Evolutionary conservation across 2,113 vertebrate genomes (phyloP), one percentile per base, ranked within the genome.

Genomic region (Tragelaphus imberbis): DNA sequence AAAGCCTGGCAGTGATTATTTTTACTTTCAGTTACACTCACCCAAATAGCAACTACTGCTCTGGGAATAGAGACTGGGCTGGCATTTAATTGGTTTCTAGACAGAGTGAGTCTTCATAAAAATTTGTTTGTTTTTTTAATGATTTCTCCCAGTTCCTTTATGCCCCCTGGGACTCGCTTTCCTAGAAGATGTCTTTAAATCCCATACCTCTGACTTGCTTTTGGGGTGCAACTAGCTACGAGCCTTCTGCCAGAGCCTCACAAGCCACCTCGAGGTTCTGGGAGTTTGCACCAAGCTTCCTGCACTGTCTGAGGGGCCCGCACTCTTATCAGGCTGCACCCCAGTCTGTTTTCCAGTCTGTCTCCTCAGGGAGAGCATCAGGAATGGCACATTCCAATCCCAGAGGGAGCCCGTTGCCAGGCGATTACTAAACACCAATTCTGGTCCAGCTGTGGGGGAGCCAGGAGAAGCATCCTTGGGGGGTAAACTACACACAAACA

Each of bases 11-110:
- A 7, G 47, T 92, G 93, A 96, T 96, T 97, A 98, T 98, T 98
- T 98, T 98, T 97, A 95, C 14, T 95, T 88, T 93, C 95, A 98
- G 88, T 97, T 97, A 97, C 44, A 90, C 80, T 53, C 63, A 95
- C 28, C 40, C 51, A 94, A 98, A 98, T 97, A 97, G 71, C 89
- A 93, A 93, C 33, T 63, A 49, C n/a, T 56, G 25, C 49, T 2
- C 75, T 97, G 75, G 92, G 65, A 94, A 81, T 51, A 94, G 47
- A 96, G 86, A 91, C 91, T 5, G 4, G 59, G 21, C 27, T 88
- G 19, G n/a, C 59, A 89, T 71, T 33, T 95, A 95, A 96, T 28
- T 97, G 65, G 44, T 89, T 88, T 97, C 85, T 58, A 95, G 91
- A 79, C 49, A 84, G 33, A 90, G 23, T 68, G n/a, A 55, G 47